These are phyloP conservation scores for Anguilla rostrata DNA, from an alignment of 2,113 vertebrate species.

Conservation along the genomic window DNA sequence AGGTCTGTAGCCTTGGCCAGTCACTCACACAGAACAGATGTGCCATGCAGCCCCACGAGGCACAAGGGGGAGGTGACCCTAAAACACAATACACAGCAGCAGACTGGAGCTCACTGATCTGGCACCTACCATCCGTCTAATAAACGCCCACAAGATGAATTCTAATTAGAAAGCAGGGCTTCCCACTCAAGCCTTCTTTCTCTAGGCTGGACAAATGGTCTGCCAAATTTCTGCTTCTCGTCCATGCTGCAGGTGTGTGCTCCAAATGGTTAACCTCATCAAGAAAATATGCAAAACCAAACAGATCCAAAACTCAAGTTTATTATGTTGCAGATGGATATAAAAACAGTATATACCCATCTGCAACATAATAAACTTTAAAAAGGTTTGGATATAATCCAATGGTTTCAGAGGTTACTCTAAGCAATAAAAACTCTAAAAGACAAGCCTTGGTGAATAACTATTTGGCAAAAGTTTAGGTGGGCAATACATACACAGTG, in stretches of 20 bases:
- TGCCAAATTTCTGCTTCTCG: not conserved
- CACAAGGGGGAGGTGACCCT: not conserved
- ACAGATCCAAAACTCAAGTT: not conserved
- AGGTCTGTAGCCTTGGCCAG: not conserved
- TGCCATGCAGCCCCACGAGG: not conserved
- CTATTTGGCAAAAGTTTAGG: not conserved
- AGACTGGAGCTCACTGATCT: not conserved
- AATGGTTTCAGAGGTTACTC: not conserved
- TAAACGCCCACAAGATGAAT: constrained; percentile 3
- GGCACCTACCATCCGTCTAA: not conserved
- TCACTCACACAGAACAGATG: not conserved
- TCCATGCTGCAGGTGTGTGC: not conserved
- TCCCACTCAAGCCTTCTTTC: not conserved
- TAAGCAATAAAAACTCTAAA: not conserved
- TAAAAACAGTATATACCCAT: no score
- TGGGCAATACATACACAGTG: not conserved
- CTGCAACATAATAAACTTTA: no score
- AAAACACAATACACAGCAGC: not conserved
- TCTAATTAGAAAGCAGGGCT: not conserved
- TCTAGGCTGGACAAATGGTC: not conserved
- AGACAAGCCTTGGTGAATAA: not conserved
- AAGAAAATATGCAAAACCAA: not conserved
- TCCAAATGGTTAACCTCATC: no score
- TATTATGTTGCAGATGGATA: no score
- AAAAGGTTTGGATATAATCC: no score